Percentiles rank a stretch among this genome's conserved stretches.
These are phyloP conservation scores for Perognathus longimembris DNA, from an alignment of 2,113 vertebrate species.

Conservation along the genomic window DNA sequence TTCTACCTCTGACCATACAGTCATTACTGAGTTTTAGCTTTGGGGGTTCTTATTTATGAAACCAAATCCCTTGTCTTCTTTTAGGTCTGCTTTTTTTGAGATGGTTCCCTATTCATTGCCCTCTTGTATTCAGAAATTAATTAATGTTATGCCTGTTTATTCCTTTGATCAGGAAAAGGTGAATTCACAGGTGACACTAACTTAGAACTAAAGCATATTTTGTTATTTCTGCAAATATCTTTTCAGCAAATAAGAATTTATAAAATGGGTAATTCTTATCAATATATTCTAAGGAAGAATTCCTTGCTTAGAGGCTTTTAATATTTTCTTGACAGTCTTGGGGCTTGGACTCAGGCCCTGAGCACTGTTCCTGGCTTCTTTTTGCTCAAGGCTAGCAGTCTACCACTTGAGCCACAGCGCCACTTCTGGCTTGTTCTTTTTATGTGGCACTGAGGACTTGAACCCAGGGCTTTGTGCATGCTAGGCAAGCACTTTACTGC, in stretches of 20 bases:
- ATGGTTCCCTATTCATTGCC: not conserved
- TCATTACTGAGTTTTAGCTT: not conserved
- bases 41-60: not conserved
- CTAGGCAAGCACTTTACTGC: no score
- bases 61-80: not conserved
- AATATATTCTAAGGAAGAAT: conserved; percentile 17
- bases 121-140: not conserved
- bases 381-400: no score
- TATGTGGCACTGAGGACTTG: no score
- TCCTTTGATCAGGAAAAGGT: not conserved
- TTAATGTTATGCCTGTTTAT: not conserved
- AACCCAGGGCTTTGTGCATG: no score
- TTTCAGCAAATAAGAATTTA: not conserved
- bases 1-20: not conserved
- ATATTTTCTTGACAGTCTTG: no score
- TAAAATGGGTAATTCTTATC: not conserved
- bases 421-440: no score
- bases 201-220: not conserved
- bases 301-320: not conserved
- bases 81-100: not conserved
- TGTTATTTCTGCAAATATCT: not conserved
- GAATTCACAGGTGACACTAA: not conserved
- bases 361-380: no score
- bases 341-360: no score
- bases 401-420: no score